Evolutionary conservation across 2,888 invertebrate species (phyloP), one percentile per base, ranked within the genome.

Genomic region (Sarcophaga rosellei): DNA sequence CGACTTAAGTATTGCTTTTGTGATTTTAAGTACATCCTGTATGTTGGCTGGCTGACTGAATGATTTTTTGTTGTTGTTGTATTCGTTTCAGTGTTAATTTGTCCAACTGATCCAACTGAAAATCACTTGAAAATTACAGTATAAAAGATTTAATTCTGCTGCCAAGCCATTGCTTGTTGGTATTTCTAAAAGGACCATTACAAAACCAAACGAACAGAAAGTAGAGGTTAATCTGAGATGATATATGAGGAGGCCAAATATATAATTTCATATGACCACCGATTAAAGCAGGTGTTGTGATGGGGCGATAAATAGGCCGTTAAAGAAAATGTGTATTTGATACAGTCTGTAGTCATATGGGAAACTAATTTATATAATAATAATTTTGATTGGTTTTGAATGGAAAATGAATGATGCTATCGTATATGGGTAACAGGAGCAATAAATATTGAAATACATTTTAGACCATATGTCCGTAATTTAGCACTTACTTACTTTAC

Each of bases 91-190:
- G 83, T 74, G 83, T 83, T 83, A 84, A 84, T 79, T 75, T 84
- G 70, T 79, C 35, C 70, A 84, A 62, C 84, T 21, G 69, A 75
- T 79, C 35, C 70, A 84, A 62, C 84, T 21, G 69, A 75, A 84
- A 79, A 84, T 79, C 75, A 65, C 62, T 75, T 79, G 53, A 17
- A 84, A 84, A 84, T 84, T 84, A 69, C 69, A 66, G 76, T 72
- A 82, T 82, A 66, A 59, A 21, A 45, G 61, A 72, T 62, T 61
- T 66, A 66, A 76, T n/a, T n/a, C n/a, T 72, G 77, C 20, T 63
- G 73, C 77, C 73, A 73, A 66, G 53, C 65, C 63, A 65, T 85
- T 81, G 73, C 77, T 81, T 85, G 81, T 85, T 85, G n/a, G n/a
- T n/a, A n/a, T 81, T 81, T 57, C 68, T 77, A 61, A 85, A 81